phyloP scores from a whole-genome alignment of 2,888 invertebrate genomes.

The Mimachlamys varia region DNA sequence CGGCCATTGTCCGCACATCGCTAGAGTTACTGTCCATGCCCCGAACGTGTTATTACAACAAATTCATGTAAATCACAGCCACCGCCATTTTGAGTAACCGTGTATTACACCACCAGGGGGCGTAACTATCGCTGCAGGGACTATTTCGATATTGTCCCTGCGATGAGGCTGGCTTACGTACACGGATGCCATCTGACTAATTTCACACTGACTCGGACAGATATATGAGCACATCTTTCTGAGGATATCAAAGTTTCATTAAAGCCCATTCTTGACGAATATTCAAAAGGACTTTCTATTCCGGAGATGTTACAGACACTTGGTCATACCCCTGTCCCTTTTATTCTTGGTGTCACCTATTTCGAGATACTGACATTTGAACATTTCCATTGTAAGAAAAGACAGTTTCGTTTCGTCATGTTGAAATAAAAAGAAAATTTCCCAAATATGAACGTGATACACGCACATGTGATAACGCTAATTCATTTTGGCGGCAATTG shows the following conservation, averaged over 20 bases:
- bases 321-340: too few relatives aligned
- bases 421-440: too few relatives aligned
- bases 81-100: constrained; percentile 17
- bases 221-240: constrained; percentile 5
- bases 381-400: too few relatives aligned
- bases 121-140: not conserved
- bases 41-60: constrained; percentile 8
- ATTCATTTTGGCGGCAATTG: too few relatives aligned
- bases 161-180: not conserved
- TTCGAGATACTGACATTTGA: too few relatives aligned
- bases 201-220: not conserved
- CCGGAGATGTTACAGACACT: too few relatives aligned
- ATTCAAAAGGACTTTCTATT: not conserved
- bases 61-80: constrained; percentile 1
- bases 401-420: too few relatives aligned
- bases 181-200: not conserved
- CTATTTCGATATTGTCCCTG: not conserved
- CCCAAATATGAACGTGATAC: too few relatives aligned
- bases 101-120: constrained; percentile 15
- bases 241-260: not conserved
- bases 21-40: not conserved
- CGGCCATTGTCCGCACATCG: not conserved
- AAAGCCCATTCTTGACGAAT: not conserved
- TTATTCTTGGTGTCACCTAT: too few relatives aligned
- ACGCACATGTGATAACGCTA: too few relatives aligned